Evolutionary conservation across 1,140 invertebrate genomes (phyloP), one percentile per base, ranked within the genome.

Genomic region (Apis laboriosa): DNA sequence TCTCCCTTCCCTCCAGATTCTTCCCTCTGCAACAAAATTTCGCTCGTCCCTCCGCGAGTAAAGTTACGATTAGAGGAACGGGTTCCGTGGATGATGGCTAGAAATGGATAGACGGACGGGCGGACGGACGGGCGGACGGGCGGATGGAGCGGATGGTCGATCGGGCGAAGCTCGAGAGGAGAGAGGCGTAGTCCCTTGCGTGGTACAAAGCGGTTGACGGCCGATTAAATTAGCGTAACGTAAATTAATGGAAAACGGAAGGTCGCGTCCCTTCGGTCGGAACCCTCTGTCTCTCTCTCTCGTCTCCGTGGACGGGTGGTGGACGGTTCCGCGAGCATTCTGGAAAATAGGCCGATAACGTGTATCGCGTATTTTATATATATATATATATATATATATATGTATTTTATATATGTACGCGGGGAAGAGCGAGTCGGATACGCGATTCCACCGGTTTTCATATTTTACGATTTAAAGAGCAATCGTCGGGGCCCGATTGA

Each of bases 391-490:
- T 34, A 34, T 2, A 34, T n/a, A 34, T 34, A 2, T 3, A 34
- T 0, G 34, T 3, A 3, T 34, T 24, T 24, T 24, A 24, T 24
- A 24, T 0, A 24, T 24, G 24, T 24, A 24, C 9, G 9, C 56
- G 56, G 17, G 64, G 34, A 51, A 60, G 49, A 51, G 58, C 84
- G 72, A n/a, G 70, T 43, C 71, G 74, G 74, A 86, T 68, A 60
- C 79, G 84, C 77, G 34, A 43, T 76, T 73, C 70, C 80, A 87
- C 85, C 34, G 78, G 86, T 87, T 87, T 87, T 86, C 85, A 84
- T 86, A 86, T 83, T 77, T 76, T 77, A 77, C 86, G 73, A 66
- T 81, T 81, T 81, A 76, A 76, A 76, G 79, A 81, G 66, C 86
- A 86, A 87, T 86, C 84, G 86, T 83, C 76, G 77, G 66, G 73